Evolutionary conservation across 1,140 invertebrate genomes (phyloP), one percentile per base, ranked within the genome.

Genomic region (Drosophila subobscura): DNA sequence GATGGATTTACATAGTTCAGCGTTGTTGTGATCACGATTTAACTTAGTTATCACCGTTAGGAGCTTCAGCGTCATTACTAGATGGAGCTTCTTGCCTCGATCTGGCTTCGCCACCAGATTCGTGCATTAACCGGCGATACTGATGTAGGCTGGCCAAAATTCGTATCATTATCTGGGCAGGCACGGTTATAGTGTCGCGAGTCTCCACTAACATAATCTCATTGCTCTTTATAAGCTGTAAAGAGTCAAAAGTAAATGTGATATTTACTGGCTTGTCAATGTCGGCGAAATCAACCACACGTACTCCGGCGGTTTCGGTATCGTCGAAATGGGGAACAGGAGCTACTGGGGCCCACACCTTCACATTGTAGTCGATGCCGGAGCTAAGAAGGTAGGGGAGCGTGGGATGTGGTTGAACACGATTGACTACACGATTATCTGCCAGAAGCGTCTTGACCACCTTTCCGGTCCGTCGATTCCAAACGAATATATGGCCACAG

Each of bases 311-410:
- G 0, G 96, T 95, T 76, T 93, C 93, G 51, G 92, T 92, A n/a
- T 92, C 91, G 91, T 96, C 94, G 92, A 97, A 97, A 14, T 70
- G 92, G 0, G 92, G 81, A 50, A 94, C 93, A 5, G 94, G 92
- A 8, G 93, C 93, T 10, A 94, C 90, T 1, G 97, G 97, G 3
- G 95, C 93, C 96, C 96, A 98, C 0, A 98, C 90, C 92, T 98
- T 98, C 6, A 98, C 93, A 89, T 98, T 96, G 91, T 98, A 97
- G 90, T 98, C 97, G 61, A 98, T 97, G 6, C 97, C 97, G 66
- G 96, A 97, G 5, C 96, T 96, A 0, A 96, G 96, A 4, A 98
- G 86, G 72, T 97, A 94, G 56, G 96, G 96, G 59, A 96, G 92
- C 66, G 92, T 94, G 0, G 97, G 96, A 92, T 98, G 97, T 0